phyloP scores from a whole-genome alignment of 1,140 invertebrate species.

The Steinernema feltiae region DNA sequence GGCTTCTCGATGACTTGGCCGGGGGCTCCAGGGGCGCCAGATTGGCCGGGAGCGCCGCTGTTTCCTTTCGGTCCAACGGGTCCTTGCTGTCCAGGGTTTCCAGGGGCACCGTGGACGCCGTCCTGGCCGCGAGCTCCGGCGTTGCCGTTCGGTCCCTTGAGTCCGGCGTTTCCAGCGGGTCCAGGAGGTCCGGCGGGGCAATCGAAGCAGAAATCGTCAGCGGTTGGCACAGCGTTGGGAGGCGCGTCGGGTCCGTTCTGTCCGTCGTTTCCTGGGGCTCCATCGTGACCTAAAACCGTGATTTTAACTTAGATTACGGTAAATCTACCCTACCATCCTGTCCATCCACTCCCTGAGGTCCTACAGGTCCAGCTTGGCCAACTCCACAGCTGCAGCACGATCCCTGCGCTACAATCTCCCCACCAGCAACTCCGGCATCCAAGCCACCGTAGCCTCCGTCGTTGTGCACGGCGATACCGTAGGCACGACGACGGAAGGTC shows the following conservation, averaged over 20 bases:
- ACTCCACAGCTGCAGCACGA: conserved; percentile 9
- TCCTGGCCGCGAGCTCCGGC: conserved; percentile 13
- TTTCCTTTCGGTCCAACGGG: conserved; percentile 9
- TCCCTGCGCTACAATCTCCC: conserved; percentile 10
- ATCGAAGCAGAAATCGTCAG: conserved; percentile 34
- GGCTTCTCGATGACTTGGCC: neutral
- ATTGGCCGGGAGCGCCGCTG: neutral
- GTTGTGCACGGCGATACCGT: conserved; percentile 14
- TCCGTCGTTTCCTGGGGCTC: conserved; percentile 28
- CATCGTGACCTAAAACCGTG: conserved; percentile 23
- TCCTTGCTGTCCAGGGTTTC: neutral
- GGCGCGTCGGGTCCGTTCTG: conserved; percentile 21
- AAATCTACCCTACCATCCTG: conserved; percentile 21
- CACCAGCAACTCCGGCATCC: conserved; percentile 13
- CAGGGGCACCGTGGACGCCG: conserved; percentile 16
- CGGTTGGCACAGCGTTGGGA: conserved; percentile 15
- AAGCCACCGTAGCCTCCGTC: conserved; percentile 14
- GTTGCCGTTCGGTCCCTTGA: conserved; percentile 28
- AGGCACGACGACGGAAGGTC: conserved; percentile 21
- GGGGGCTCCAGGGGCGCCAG: conserved; percentile 3
- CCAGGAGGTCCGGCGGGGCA: conserved; percentile 34
- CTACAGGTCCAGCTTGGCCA: conserved; percentile 25
- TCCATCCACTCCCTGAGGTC: conserved; percentile 30
- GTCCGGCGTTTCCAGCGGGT: conserved; percentile 33
- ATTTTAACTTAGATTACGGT: neutral